phyloP scores from a whole-genome alignment of 2,113 vertebrate species.

The Sarotherodon lohbergeri region DNA sequence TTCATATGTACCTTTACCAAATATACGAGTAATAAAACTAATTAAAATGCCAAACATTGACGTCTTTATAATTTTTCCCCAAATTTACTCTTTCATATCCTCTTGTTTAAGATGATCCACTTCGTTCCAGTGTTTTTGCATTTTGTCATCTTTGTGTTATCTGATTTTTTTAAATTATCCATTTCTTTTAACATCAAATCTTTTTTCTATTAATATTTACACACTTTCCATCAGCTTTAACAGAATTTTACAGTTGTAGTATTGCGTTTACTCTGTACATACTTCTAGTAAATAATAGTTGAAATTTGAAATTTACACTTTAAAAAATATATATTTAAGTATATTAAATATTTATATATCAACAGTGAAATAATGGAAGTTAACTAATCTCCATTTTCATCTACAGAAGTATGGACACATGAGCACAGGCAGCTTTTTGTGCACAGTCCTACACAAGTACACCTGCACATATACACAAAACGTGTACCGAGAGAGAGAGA shows the following conservation, averaged over 20 bases:
- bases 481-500: accelerated
- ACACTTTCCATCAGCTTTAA: background rate
- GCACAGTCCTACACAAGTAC: background rate
- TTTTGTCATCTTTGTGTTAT: background rate
- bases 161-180: background rate
- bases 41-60: background rate
- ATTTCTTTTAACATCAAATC: accelerated
- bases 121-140: background rate
- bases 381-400: background rate
- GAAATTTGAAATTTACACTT: background rate
- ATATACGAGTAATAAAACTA: background rate
- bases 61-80: background rate
- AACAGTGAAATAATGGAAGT: too few relatives aligned
- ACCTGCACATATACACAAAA: background rate
- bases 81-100: accelerated
- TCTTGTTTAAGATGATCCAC: background rate
- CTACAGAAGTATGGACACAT: background rate
- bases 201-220: background rate
- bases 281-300: background rate
- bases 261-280: background rate
- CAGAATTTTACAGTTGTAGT: background rate
- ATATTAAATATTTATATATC: background rate
- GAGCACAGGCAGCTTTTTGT: background rate
- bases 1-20: background rate
- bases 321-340: too few relatives aligned